phyloP scores from a whole-genome alignment of 2,113 vertebrate species.

The Alligator mississippiensis region DNA sequence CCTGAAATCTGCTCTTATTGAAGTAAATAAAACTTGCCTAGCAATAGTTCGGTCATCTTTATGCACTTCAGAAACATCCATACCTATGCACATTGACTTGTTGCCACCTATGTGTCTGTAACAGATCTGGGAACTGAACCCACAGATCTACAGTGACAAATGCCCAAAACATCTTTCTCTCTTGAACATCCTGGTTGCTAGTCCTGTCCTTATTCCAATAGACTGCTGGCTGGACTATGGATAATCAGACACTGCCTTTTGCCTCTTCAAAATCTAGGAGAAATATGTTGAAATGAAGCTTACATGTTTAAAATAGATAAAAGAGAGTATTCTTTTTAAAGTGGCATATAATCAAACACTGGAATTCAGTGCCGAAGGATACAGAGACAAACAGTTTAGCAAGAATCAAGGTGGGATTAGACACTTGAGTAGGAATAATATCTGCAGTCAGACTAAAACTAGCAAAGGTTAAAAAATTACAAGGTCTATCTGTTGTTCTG shows the following conservation, averaged over 20 bases:
- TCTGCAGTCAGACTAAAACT: constrained; percentile 42
- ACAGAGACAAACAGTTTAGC: constrained; percentile 21
- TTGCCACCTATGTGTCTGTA: background rate
- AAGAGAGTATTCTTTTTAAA: constrained; percentile 33
- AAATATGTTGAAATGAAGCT: background rate
- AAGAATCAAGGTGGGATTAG: constrained; percentile 51
- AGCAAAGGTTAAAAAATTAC: constrained; percentile 41
- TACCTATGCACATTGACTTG: background rate
- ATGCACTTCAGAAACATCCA: background rate
- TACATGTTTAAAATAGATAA: constrained; percentile 7
- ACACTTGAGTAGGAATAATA: constrained; percentile 53
- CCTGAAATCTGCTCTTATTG: background rate
- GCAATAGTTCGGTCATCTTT: background rate
- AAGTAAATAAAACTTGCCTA: background rate
- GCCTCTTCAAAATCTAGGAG: background rate
- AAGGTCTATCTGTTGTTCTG: constrained; percentile 58
- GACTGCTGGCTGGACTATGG: background rate
- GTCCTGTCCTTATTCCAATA: background rate
- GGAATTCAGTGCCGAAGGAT: constrained; percentile 68
- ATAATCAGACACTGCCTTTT: constrained; percentile 19
- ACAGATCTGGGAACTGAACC: background rate
- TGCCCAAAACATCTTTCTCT: background rate
- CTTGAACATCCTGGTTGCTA: background rate
- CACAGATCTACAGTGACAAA: background rate
- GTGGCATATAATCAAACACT: constrained; percentile 40